Base-by-base conservation (phyloP, 2,797 vertebrate species). In the Fistularia commersonii region DNA sequence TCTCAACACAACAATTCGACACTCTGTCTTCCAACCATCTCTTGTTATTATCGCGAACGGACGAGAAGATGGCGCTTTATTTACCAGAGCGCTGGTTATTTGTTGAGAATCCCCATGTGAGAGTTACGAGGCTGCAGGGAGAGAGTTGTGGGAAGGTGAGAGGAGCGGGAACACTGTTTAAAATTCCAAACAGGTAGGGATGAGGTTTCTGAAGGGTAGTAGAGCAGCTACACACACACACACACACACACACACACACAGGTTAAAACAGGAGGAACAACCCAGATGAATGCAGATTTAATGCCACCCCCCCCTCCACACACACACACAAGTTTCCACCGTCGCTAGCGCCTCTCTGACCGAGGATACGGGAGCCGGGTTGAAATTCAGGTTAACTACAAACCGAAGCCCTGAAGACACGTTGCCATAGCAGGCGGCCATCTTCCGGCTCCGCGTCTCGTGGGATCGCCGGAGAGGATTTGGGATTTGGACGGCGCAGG, bases 181-280 rank as follows among this genome's bases (percentile, higher is more conserved):
- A 84, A 80, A 89, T 88, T 89, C 87, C 51, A 77, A 72, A 85
- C 85, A 87, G 84, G 84, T 85, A 83, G 64, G 48, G 60, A 79
- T 0, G 54, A 84, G 72, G 71, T 76, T 81, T 79, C 80, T 70
- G 76, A 79, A 74, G 69, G 75, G 67, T 76, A 70, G 79, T 63
- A 66, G 68, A 82, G 77, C 64, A 58, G 70, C 66, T 57, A 65
- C 54, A 23, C 46, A 42, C 54, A 49, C 23, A 13, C 48, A 32
- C 51, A 34, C 45, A 23, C 43, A 15, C 63, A 57, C 60, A 42
- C 31, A 45, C 41, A 57, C 36, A 43, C 58, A 54, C 56, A 51
- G 58, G 23, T 23, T 23, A 23, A 57, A n/a, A 49, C 44, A 52
- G 50, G 48, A 50, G 23, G 48, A 14, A 34, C 34, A 49, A 64